phyloP scores from a whole-genome alignment of 2,888 invertebrate genomes.

The Andricus quercusramuli region DNA sequence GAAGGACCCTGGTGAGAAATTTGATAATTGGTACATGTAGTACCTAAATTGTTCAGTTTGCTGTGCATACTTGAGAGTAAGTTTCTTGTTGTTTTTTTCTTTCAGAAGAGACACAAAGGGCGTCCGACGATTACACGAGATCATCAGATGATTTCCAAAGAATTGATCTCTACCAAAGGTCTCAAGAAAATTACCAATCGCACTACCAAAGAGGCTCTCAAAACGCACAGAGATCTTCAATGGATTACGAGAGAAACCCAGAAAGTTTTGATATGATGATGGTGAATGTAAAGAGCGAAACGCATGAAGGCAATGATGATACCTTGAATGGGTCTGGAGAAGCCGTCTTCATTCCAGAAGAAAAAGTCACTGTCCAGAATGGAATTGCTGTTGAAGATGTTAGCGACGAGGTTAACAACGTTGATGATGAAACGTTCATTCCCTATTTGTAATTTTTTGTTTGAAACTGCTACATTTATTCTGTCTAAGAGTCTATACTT shows the following conservation, averaged over 20 bases:
- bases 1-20: conserved; percentile 18
- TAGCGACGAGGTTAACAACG: conserved; percentile 24
- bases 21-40: neutral
- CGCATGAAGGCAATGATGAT: conserved; percentile 6
- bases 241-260: conserved; percentile 18
- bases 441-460: conserved; percentile 21
- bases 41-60: neutral
- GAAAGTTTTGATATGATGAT: conserved; percentile 25
- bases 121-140: conserved; percentile 6
- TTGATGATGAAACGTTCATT: conserved; percentile 18
- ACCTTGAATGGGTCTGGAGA: neutral
- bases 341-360: conserved; percentile 27
- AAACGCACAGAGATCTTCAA: neutral
- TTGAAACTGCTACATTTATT: neutral
- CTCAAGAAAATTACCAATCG: conserved; percentile 1
- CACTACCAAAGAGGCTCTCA: conserved; percentile 10
- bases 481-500: neutral
- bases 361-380: neutral
- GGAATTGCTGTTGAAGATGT: conserved; percentile 15
- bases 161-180: conserved; percentile 10
- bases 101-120: conserved; percentile 17
- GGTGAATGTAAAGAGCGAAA: conserved; percentile 32
- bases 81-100: neutral
- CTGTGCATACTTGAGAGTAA: neutral
- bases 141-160: conserved; percentile 25